phyloP scores from a whole-genome alignment of 2,113 vertebrate species.

The Phalacrocorax pelagicus region DNA sequence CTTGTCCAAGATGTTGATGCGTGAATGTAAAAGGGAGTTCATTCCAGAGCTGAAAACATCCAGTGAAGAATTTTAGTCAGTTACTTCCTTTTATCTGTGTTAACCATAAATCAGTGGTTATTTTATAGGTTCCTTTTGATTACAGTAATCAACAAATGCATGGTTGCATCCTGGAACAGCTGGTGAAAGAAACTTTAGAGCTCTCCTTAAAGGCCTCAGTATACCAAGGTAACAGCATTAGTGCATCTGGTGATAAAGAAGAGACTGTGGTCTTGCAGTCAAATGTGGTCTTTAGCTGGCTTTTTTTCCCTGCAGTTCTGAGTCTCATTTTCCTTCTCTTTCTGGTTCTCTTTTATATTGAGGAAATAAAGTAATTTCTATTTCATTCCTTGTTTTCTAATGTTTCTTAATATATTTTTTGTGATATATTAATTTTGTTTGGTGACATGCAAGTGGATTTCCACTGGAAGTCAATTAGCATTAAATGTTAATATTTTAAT shows the following conservation, averaged over 20 bases:
- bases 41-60: background rate
- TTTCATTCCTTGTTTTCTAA: background rate
- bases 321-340: background rate
- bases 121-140: background rate
- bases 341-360: background rate
- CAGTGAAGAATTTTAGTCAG: background rate
- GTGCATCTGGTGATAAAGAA: background rate
- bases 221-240: too few species aligned
- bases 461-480: background rate
- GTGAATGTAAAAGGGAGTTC: slow-evolving; percentile 7
- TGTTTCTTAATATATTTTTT: background rate
- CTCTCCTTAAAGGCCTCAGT: background rate
- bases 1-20: background rate
- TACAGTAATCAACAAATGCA: background rate
- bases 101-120: background rate
- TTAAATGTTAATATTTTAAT: background rate
- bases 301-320: background rate
- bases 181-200: background rate
- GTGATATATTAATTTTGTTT: background rate
- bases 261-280: background rate
- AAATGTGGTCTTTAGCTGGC: background rate
- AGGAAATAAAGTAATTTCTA: background rate
- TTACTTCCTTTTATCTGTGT: background rate
- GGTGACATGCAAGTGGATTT: background rate
- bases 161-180: background rate